phyloP scores from a whole-genome alignment of 2,113 vertebrate species.

The Pangasianodon hypophthalmus region DNA sequence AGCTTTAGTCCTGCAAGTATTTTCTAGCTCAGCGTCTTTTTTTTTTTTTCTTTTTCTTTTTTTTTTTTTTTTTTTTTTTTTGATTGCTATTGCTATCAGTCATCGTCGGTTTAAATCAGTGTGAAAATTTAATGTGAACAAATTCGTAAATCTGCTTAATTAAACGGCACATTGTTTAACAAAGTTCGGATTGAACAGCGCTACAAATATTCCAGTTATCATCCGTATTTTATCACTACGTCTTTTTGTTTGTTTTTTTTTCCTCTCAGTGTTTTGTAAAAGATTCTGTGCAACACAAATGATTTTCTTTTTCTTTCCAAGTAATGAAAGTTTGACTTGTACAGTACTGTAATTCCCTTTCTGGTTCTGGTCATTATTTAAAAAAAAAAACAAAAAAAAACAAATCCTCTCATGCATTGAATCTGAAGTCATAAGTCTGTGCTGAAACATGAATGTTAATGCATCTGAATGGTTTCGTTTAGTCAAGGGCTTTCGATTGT shows the following conservation, averaged over 20 bases:
- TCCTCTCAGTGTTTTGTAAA: slow-evolving; percentile 55
- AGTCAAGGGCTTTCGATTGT: slow-evolving; percentile 79
- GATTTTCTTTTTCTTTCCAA: slow-evolving; percentile 48
- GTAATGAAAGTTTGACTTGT: slow-evolving; percentile 72
- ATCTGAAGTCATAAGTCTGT: slow-evolving; percentile 79
- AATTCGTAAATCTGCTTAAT: slow-evolving; percentile 25
- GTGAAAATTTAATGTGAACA: slow-evolving; percentile 35
- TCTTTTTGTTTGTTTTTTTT: slow-evolving; percentile 53
- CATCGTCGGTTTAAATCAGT: slow-evolving; percentile 35
- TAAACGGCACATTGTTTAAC: slow-evolving; percentile 33
- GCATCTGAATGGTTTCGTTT: slow-evolving; percentile 79
- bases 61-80: slow-evolving; percentile 31
- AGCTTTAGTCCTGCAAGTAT: slow-evolving; percentile 38
- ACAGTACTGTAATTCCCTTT: slow-evolving; percentile 74
- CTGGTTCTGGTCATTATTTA: slow-evolving; percentile 66
- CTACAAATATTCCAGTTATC: slow-evolving; percentile 74
- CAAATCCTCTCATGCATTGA: slow-evolving; percentile 51
- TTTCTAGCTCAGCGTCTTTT: slow-evolving; percentile 37
- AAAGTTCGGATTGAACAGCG: slow-evolving; percentile 65
- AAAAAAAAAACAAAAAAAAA: slow-evolving; percentile 70
- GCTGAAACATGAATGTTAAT: slow-evolving; percentile 87
- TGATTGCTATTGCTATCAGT: slow-evolving; percentile 23
- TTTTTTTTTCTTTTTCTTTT: slow-evolving; percentile 27
- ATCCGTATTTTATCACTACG: slow-evolving; percentile 68
- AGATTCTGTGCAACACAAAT: slow-evolving; percentile 32